Evolutionary conservation across 2,797 vertebrate genomes (phyloP).

Genomic region (Oreochromis grahami): DNA sequence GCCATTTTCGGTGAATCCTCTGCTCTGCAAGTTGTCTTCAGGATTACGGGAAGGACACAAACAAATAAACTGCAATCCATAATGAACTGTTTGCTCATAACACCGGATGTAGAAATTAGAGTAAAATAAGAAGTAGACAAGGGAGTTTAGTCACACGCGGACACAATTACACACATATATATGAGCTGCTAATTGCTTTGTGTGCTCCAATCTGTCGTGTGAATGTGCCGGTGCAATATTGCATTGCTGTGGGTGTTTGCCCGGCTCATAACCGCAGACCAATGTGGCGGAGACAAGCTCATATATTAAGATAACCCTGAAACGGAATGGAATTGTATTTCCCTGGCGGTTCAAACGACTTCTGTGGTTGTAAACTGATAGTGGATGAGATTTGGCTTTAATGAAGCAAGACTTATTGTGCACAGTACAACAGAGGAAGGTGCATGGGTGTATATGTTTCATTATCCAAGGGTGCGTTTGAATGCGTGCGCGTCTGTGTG

Average conservation of each 20-base stretch:
- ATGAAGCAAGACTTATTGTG: constrained; percentile 80
- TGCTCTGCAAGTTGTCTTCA: not conserved
- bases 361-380: constrained; percentile 79
- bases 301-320: constrained; percentile 80
- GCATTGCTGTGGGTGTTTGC: constrained; percentile 71
- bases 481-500: not conserved
- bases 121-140: constrained; percentile 29
- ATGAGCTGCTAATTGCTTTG: constrained; percentile 76
- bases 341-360: constrained; percentile 75
- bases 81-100: constrained; percentile 53
- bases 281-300: constrained; percentile 72
- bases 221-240: constrained; percentile 66
- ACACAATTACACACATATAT: constrained; percentile 38
- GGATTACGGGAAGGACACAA: constrained; percentile 22
- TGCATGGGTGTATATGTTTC: constrained; percentile 39
- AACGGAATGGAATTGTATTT: constrained; percentile 79
- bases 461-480: constrained; percentile 39
- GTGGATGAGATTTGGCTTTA: constrained; percentile 80
- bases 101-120: constrained; percentile 56
- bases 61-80: constrained; percentile 38
- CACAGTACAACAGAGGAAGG: constrained; percentile 59
- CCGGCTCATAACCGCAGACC: constrained; percentile 72
- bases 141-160: constrained; percentile 35
- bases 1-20: not conserved
- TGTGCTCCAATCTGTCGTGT: constrained; percentile 58